These are phyloP conservation scores for Beroe ovata DNA, from an alignment of 37 sponge, comb jelly and placozoan species.

Conservation along the genomic window DNA sequence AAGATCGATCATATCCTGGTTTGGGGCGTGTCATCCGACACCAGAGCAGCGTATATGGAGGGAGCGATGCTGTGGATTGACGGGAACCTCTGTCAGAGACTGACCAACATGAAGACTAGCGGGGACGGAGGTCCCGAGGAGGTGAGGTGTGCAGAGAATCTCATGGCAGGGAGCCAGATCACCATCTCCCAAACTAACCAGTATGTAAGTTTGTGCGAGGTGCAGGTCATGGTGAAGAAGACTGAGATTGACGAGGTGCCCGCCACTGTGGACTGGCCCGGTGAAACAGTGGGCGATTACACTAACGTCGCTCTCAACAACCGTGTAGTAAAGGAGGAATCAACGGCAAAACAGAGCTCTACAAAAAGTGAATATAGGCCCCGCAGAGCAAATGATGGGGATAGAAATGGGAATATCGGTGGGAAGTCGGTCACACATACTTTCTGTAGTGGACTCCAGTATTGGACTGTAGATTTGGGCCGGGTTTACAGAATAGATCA, in stretches of 20 bases:
- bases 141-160: neutral
- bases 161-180: conserved; percentile 5
- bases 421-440: conserved; percentile 7
- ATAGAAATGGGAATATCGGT: neutral
- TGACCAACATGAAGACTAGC: conserved; percentile 8
- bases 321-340: neutral
- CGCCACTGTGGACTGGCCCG: neutral
- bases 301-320: conserved; percentile 39
- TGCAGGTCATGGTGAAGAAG: conserved; percentile 62
- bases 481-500: conserved; percentile 55
- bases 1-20: conserved; percentile 13
- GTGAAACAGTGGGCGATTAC: conserved; percentile 7
- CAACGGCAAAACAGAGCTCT: conserved; percentile 20
- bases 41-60: neutral
- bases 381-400: neutral
- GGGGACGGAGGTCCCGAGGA: neutral
- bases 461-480: conserved; percentile 35
- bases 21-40: neutral
- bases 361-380: neutral
- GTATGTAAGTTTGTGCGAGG: conserved; percentile 21
- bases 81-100: neutral
- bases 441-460: neutral
- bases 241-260: conserved; percentile 1
- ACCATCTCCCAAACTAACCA: neutral
- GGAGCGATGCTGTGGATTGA: neutral